Evolutionary conservation across 2,797 vertebrate genomes (phyloP).

Genomic region (Harpagifer antarcticus): DNA sequence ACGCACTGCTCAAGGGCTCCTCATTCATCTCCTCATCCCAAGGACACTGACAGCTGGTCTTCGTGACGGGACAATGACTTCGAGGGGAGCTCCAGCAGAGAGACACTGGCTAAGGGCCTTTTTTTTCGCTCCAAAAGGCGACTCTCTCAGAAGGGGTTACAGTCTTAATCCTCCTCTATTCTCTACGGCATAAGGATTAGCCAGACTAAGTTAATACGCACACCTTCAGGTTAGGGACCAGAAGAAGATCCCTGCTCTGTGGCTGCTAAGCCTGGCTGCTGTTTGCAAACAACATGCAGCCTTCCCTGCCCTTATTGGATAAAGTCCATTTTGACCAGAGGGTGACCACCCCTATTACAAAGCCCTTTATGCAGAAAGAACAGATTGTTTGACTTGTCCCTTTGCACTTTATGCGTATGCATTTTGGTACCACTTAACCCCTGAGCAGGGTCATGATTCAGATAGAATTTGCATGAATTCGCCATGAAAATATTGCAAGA

Average conservation of each 20-base stretch:
- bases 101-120: constrained; percentile 64
- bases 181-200: constrained; percentile 82
- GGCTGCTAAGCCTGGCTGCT: constrained; percentile 36
- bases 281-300: constrained; percentile 60
- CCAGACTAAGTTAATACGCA: constrained; percentile 67
- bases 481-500: constrained; percentile 51
- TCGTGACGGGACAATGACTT: constrained; percentile 75
- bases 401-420: constrained; percentile 57
- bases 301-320: constrained; percentile 41
- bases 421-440: constrained; percentile 73
- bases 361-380: constrained; percentile 52
- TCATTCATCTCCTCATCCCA: constrained; percentile 69
- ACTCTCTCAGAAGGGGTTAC: constrained; percentile 74
- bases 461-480: constrained; percentile 65
- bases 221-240: constrained; percentile 74
- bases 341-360: constrained; percentile 58
- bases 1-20: constrained; percentile 70
- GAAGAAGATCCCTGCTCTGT: constrained; percentile 46
- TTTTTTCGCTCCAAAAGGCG: constrained; percentile 50
- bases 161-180: constrained; percentile 84
- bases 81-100: constrained; percentile 71
- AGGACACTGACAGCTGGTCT: constrained; percentile 84
- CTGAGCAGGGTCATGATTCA: constrained; percentile 41
- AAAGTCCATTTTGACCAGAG: constrained; percentile 46
- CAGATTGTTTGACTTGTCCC: constrained; percentile 58